Conservation (phyloP, 2,888 invertebrate genomes). For the Dermolepida albohirtum region DNA sequence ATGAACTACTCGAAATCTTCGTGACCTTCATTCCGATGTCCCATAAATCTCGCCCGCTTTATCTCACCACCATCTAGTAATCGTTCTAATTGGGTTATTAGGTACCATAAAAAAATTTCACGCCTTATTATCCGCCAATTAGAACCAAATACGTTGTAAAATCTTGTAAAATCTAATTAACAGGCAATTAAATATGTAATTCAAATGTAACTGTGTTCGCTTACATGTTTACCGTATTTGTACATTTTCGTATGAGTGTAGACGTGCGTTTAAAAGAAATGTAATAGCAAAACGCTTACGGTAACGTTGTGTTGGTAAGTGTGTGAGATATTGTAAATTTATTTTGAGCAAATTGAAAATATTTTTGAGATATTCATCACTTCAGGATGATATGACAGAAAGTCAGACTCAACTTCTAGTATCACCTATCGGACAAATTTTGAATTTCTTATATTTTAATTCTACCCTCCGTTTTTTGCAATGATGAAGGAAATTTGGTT, state of each 20-base stretch:
- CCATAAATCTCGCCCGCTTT: conserved; percentile 28
- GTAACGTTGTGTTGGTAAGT: too few relatives aligned
- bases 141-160: conserved; percentile 23
- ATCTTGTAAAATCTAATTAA: conserved; percentile 37
- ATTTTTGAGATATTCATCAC: too few relatives aligned
- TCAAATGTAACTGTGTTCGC: conserved; percentile 14
- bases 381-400: too few relatives aligned
- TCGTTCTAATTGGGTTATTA: conserved; percentile 37
- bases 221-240: conserved; percentile 2
- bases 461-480: too few relatives aligned
- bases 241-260: background rate
- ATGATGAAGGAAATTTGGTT: too few relatives aligned
- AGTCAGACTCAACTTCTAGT: too few relatives aligned
- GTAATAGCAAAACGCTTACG: too few relatives aligned
- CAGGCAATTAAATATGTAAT: conserved; percentile 29
- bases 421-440: too few relatives aligned
- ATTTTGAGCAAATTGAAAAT: too few relatives aligned
- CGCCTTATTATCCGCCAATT: conserved; percentile 38
- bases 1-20: background rate
- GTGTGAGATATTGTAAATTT: too few relatives aligned
- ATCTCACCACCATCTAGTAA: conserved; percentile 23
- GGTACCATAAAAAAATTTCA: conserved; percentile 37
- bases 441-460: too few relatives aligned
- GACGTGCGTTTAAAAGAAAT: too few relatives aligned
- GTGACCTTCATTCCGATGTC: background rate